phyloP scores from a whole-genome alignment of 2,113 vertebrate species.

The Halcyon senegalensis region DNA sequence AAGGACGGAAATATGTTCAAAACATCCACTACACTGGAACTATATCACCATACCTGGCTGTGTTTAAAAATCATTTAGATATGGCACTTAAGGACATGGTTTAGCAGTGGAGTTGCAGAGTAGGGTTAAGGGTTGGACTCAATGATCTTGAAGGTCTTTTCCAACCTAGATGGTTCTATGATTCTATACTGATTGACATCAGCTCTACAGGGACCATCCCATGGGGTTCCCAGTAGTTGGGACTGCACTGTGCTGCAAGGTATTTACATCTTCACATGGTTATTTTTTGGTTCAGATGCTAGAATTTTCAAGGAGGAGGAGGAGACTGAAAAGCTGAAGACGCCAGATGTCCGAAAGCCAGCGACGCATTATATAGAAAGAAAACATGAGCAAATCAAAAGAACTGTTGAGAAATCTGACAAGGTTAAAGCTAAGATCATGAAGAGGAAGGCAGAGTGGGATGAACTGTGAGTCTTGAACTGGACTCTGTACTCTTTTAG shows the following conservation, averaged over 20 bases:
- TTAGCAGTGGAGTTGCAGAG: too few relatives aligned
- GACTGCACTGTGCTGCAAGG: not conserved
- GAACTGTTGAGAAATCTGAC: conserved; percentile 83
- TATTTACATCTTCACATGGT: not conserved
- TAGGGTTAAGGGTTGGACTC: too few relatives aligned
- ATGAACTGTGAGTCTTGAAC: conserved; percentile 84
- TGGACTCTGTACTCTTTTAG: not conserved
- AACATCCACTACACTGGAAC: not conserved
- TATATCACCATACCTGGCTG: too few relatives aligned
- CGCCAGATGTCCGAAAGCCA: not conserved
- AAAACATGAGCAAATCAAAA: conserved; percentile 80
- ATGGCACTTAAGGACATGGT: too few relatives aligned
- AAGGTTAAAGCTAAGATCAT: conserved; percentile 79
- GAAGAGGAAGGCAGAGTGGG: conserved; percentile 88
- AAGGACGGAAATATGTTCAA: not conserved
- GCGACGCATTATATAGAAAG: conserved; percentile 65
- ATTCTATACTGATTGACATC: not conserved
- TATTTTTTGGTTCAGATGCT: not conserved
- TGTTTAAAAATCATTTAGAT: too few relatives aligned
- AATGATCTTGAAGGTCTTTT: too few relatives aligned
- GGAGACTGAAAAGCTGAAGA: not conserved
- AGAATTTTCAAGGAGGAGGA: not conserved
- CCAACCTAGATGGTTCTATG: too few relatives aligned
- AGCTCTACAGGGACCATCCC: not conserved
- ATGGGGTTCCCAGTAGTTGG: not conserved